Evolutionary conservation across 1,140 invertebrate species (phyloP), one percentile per base, ranked within the genome.

Genomic region (Conus betulinus): DNA sequence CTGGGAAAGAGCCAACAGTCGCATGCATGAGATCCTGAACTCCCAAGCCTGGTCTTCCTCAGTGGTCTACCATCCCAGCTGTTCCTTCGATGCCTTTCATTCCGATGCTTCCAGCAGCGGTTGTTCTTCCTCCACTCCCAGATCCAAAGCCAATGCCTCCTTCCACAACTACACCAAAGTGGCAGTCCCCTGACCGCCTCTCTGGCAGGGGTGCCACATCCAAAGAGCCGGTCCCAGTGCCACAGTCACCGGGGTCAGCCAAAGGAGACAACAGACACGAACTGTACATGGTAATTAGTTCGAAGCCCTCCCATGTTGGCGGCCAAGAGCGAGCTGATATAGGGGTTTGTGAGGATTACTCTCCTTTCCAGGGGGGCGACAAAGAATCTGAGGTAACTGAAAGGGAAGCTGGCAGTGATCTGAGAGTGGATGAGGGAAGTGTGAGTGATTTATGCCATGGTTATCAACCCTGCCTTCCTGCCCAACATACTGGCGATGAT

Each of bases 201-300:
- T 63, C 57, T 27, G 23, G n/a, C 57, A 60, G 82, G n/a, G 82
- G 82, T 5, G 11, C 20, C 82, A 67, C 39, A 7, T 84, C 82
- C 53, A 84, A 20, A 53, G 52, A 60, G 82, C 57, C 82, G 8
- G 51, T 27, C 13, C 5, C 51, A 8, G 25, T 4, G 23, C 11
- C 57, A 4, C n/a, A 23, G 6, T 1, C 11, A 7, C 6, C 20
- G 0, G 67, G 67, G 0, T 13, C 13, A 4, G 55, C 53, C 1
- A 53, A 53, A 51, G 79, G 51, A 52, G 39, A 78, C n/a, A 81
- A 55, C 17, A 81, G 51, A 51, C 6, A 15, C 5, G 82, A 84
- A 63, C n/a, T 84, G 53, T 84, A 84, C 82, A 84, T 84, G 82
- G 82, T 84, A 11, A 63, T 84, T 39, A 51, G 82, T 53, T 23